Conservation (phyloP, 2,113 vertebrate genomes). For the Nothoprocta perdicaria region DNA sequence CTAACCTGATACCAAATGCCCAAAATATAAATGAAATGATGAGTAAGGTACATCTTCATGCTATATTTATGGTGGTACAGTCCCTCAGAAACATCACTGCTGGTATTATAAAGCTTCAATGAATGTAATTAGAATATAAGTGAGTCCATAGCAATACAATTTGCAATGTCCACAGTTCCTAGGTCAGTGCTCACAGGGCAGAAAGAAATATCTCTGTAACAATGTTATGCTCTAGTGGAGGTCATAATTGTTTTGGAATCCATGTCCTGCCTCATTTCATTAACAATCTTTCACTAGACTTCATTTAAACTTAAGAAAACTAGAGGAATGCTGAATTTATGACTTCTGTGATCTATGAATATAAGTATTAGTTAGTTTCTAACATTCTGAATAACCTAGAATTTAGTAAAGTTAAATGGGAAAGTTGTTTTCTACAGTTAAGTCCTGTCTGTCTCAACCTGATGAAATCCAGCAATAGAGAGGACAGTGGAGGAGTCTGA, state of each 20-base stretch:
- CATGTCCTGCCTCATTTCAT: constrained; percentile 14
- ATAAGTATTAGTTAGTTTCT: not conserved
- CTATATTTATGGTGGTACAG: constrained; percentile 2
- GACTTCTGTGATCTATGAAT: not conserved
- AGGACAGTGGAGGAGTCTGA: not conserved
- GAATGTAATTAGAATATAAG: not conserved
- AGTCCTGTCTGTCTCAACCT: not conserved
- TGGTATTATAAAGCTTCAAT: constrained; percentile 17
- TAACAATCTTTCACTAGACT: not conserved
- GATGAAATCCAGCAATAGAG: not conserved
- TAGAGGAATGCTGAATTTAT: not conserved
- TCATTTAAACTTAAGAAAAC: not conserved
- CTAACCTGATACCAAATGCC: not conserved
- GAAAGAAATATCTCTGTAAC: constrained; percentile 7
- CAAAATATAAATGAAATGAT: not conserved
- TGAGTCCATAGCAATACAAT: not conserved
- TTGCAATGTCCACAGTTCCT: constrained; percentile 3
- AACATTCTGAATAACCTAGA: not conserved
- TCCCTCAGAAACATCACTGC: constrained; percentile 20
- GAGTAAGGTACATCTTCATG: not conserved
- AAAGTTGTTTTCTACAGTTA: not conserved
- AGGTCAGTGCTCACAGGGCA: not conserved
- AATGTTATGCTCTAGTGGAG: constrained; percentile 24
- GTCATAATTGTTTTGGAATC: constrained; percentile 32
- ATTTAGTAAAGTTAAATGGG: not conserved